These are phyloP conservation scores for Sycophila texana DNA, from an alignment of 2,888 invertebrate species.

Conservation along the genomic window DNA sequence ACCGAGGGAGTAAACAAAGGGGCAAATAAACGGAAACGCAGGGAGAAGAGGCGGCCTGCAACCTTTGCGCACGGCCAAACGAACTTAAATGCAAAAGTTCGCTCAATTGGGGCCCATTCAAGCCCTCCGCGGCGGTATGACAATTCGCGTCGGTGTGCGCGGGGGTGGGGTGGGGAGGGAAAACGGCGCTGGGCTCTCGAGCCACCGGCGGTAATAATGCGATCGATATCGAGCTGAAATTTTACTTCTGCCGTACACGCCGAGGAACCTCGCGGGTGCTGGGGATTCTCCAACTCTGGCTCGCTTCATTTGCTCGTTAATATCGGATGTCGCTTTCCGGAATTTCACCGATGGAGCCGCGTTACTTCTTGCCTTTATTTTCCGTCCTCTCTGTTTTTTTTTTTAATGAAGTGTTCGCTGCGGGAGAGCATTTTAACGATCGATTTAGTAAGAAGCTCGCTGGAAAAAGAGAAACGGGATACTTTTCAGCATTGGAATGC, in stretches of 20 bases:
- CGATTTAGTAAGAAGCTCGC: too few species aligned
- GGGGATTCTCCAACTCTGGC: too few species aligned
- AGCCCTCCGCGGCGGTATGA: not conserved
- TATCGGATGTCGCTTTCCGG: not conserved
- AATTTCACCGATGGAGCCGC: not conserved
- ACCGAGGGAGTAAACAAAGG: not conserved
- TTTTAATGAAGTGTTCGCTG: too few species aligned
- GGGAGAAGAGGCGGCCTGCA: not conserved
- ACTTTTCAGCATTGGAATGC: too few species aligned
- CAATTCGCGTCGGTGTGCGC: too few species aligned
- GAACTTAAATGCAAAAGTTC: constrained; percentile 17
- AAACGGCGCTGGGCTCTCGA: not conserved
- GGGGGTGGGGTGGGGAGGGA: too few species aligned
- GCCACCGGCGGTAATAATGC: constrained; percentile 8
- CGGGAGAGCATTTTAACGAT: too few species aligned
- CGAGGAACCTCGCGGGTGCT: too few species aligned
- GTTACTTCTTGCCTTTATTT: too few species aligned
- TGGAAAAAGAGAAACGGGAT: too few species aligned
- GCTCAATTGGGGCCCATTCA: constrained; percentile 29
- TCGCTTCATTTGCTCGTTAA: not conserved
- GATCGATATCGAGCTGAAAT: not conserved
- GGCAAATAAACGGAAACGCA: not conserved
- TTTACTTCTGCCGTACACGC: not conserved
- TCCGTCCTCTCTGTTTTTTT: too few species aligned
- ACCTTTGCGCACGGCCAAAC: constrained; percentile 10